Percentiles rank a stretch among this genome's conserved stretches.
These are phyloP conservation scores for Pogonus chalceus DNA, from an alignment of 1,140 invertebrate species.

Conservation along the genomic window DNA sequence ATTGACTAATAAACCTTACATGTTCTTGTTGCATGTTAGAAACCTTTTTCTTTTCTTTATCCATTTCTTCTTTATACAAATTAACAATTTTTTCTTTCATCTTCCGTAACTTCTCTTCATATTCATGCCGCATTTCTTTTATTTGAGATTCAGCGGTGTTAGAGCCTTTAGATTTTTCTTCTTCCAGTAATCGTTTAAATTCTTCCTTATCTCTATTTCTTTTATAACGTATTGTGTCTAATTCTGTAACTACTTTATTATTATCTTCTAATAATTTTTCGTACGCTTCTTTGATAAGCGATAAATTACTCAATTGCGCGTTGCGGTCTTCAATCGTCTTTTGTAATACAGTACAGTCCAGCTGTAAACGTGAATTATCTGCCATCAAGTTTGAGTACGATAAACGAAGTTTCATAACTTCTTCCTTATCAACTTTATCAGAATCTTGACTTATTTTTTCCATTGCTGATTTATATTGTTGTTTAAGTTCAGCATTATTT, in stretches of 20 bases:
- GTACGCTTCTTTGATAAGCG: constrained; percentile 28
- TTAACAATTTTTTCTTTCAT: constrained; percentile 61
- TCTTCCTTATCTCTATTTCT: constrained; percentile 28
- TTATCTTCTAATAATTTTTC: constrained; percentile 32
- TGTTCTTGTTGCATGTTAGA: constrained; percentile 17
- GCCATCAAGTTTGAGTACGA: constrained; percentile 25
- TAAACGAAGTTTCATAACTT: constrained; percentile 21
- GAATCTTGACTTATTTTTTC: constrained; percentile 14
- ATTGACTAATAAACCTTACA: constrained; percentile 9
- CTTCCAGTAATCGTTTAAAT: constrained; percentile 23
- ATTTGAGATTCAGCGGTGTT: constrained; percentile 18
- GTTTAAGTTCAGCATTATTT: neutral
- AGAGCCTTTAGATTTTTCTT: constrained; percentile 20
- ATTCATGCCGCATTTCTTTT: constrained; percentile 45
- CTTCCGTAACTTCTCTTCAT: constrained; percentile 53
- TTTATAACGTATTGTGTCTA: constrained; percentile 31
- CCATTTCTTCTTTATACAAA: constrained; percentile 39
- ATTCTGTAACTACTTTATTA: constrained; percentile 25
- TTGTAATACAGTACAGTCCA: constrained; percentile 24
- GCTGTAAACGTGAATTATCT: constrained; percentile 26
- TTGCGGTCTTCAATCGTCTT: constrained; percentile 25
- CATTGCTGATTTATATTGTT: constrained; percentile 14
- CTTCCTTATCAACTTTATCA: constrained; percentile 15
- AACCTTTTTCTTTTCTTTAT: constrained; percentile 35
- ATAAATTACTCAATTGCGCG: constrained; percentile 18